Percentiles rank a stretch among this genome's conserved stretches.
Evolutionary conservation across 2,113 vertebrate genomes (phyloP).

Genomic region (Pituophis catenifer): DNA sequence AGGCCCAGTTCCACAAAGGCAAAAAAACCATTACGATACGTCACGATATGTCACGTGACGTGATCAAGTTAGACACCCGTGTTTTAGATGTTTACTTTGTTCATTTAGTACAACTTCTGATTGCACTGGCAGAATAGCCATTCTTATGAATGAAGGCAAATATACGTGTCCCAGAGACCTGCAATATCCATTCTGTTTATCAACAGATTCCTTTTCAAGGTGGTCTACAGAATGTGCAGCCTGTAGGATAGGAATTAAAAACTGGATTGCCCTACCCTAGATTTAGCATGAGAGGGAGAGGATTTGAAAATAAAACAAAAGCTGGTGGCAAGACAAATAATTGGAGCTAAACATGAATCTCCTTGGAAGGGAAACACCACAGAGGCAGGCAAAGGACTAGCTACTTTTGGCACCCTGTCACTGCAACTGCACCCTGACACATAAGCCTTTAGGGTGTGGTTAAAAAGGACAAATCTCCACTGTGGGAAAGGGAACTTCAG

Average conservation of each 20-base stretch:
- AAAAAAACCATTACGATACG: too few species aligned
- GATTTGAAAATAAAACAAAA: not conserved
- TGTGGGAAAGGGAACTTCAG: conserved; percentile 62
- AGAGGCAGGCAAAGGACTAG: conserved; percentile 48
- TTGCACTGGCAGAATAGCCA: conserved; percentile 17
- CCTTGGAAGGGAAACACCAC: conserved; percentile 41
- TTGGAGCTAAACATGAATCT: conserved; percentile 45
- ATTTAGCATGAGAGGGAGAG: not conserved
- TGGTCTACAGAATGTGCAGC: not conserved
- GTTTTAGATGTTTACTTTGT: not conserved
- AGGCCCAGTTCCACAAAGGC: too few species aligned
- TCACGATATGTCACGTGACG: too few species aligned
- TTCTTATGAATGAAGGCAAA: not conserved
- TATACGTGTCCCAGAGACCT: not conserved
- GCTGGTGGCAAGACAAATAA: conserved; percentile 34
- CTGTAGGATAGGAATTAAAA: not conserved
- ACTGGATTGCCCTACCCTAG: not conserved
- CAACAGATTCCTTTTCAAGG: not conserved
- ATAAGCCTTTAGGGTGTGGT: conserved; percentile 63
- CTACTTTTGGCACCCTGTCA: conserved; percentile 53
- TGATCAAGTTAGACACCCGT: too few species aligned
- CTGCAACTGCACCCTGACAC: conserved; percentile 55
- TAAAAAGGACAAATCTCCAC: conserved; percentile 66
- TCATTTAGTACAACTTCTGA: not conserved
- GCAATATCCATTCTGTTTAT: not conserved